Evolutionary conservation across 2,113 vertebrate species (phyloP), one percentile per base, ranked within the genome.

Genomic region (Eclectus roratus): DNA sequence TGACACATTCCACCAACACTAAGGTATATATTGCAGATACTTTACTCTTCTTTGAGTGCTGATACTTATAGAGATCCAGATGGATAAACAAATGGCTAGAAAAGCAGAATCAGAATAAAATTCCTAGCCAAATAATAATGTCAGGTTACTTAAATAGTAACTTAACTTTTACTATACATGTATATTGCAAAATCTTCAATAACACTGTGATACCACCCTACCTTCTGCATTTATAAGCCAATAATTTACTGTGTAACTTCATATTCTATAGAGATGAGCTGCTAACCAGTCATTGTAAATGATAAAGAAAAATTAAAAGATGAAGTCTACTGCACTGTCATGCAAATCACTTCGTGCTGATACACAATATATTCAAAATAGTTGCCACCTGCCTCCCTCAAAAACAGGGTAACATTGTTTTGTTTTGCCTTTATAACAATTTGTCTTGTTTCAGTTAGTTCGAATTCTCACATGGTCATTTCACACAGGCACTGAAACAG

Each of bases 301-400:
- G 91, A 89, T 80, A 94, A 83, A 83, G 87, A 90, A 96, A 94
- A 88, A 90, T 64, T 88, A 89, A 95, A 90, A 91, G 82, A 92
- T 80, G 47, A 60, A 92, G 85, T 94, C 96, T 96, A 89, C 8
- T 80, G 93, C 83, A 97, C 77, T 64, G 93, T 93, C 98, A 97
- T 97, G 98, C 97, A 92, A 93, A 95, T 95, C 97, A 94, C 47
- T 95, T 93, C 65, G 55, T 92, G 96, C 96, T 97, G 93, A 96
- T 95, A 93, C 90, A 96, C 88, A 92, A 89, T 94, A 93, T 86
- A 95, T 84, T 78, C 94, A 91, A 80, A 64, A 55, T 0, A 73
- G 97, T 95, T 95, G 94, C 97, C 97, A 97, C 81, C 96, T 98
- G 97, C 97, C 97, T 85, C 94, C 65, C 90, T 92, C 94, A 80